phyloP scores from a whole-genome alignment of 2,797 vertebrate species.

The Erpetoichthys calabaricus region DNA sequence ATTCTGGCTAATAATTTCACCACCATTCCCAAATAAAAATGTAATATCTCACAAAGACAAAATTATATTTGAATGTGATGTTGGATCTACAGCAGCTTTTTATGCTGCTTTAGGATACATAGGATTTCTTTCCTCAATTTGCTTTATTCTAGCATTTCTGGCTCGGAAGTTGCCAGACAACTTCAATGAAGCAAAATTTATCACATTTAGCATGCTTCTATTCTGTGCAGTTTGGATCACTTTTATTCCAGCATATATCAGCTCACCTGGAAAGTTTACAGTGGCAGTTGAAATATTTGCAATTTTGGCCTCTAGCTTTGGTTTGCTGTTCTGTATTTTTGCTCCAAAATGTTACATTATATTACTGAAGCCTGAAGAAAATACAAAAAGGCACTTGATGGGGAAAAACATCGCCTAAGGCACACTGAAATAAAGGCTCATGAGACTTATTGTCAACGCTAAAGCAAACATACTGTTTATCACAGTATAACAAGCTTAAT shows the following conservation, averaged over 20 bases:
- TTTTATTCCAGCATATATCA: slow-evolving; percentile 35
- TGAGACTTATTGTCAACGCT: too few relatives aligned
- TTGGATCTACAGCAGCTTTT: slow-evolving; percentile 32
- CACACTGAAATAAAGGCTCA: too few relatives aligned
- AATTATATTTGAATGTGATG: slow-evolving; percentile 30
- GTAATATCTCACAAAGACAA: slow-evolving; percentile 28
- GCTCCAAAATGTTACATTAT: slow-evolving; percentile 45
- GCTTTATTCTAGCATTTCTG: slow-evolving; percentile 33
- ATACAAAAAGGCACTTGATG: slow-evolving; percentile 34
- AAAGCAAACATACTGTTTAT: too few relatives aligned
- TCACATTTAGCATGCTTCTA: slow-evolving; percentile 38
- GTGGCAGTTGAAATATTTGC: slow-evolving; percentile 39
- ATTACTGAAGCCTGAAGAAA: slow-evolving; percentile 33
- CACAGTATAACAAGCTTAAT: too few relatives aligned
- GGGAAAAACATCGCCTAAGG: slow-evolving; percentile 16
- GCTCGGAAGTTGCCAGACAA: slow-evolving; percentile 29
- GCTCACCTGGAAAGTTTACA: slow-evolving; percentile 33
- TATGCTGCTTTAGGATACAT: slow-evolving; percentile 33
- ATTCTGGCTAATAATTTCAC: slow-evolving; percentile 28
- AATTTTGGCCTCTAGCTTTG: slow-evolving; percentile 36
- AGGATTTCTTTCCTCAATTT: slow-evolving; percentile 27
- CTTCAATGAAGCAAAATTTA: slow-evolving; percentile 34
- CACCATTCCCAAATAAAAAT: slow-evolving; percentile 30
- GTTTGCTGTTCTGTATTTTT: slow-evolving; percentile 39
- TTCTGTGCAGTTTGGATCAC: slow-evolving; percentile 37